Percentiles rank a stretch among this genome's conserved stretches.
phyloP scores from a whole-genome alignment of 2,797 vertebrate genomes.

The Craterocephalus amniculus region DNA sequence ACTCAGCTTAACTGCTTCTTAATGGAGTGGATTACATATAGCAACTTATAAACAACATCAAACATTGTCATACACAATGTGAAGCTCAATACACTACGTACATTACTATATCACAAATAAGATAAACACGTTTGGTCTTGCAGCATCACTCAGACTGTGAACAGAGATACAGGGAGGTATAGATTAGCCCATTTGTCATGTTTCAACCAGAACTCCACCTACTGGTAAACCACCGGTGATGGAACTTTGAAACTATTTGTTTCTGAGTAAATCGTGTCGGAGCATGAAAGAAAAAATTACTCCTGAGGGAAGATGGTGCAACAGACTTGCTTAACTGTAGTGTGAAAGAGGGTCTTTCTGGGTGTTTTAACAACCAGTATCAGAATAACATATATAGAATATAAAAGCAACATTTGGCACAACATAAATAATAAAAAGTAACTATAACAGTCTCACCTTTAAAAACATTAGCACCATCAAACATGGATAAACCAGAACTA shows the following conservation, averaged over 20 bases:
- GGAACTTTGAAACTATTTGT: constrained; percentile 11
- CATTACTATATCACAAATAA: neutral
- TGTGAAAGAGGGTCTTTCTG: constrained; percentile 39
- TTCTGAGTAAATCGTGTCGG: constrained; percentile 44
- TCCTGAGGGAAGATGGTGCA: constrained; percentile 39
- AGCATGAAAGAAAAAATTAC: constrained; percentile 38
- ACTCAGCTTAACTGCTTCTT: too few species aligned
- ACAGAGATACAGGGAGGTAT: constrained; percentile 9
- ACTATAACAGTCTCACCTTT: neutral
- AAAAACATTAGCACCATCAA: constrained; percentile 2
- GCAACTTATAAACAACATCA: neutral
- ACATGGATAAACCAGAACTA: constrained; percentile 1
- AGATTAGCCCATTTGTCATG: constrained; percentile 33
- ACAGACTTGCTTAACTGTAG: constrained; percentile 37
- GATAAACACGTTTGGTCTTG: neutral
- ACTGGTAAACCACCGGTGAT: constrained; percentile 21
- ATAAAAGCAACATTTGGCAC: constrained; percentile 4
- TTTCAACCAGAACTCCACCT: constrained; percentile 23
- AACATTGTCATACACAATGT: neutral
- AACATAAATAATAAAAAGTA: neutral
- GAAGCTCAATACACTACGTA: neutral
- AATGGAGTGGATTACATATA: too few species aligned
- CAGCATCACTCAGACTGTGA: constrained; percentile 2
- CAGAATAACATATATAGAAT: neutral
- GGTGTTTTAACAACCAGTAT: constrained; percentile 1